Base-by-base conservation (phyloP, 2,113 vertebrate genomes). In the Spheniscus mendiculus region DNA sequence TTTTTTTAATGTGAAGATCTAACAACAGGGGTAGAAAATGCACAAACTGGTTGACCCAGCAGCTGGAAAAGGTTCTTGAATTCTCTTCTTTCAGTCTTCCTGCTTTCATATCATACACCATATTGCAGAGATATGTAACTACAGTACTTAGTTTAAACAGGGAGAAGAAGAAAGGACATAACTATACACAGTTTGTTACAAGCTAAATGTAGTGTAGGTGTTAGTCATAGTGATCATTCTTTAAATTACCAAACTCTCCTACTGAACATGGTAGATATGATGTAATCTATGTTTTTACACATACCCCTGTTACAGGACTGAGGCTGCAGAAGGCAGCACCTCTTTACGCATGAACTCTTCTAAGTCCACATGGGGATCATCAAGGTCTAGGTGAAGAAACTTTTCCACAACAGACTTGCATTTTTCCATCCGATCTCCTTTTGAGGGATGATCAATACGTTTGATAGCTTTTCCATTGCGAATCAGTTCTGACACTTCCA, bases 401-500 rank as follows among this genome's bases (percentile, higher is more conserved):
- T 97, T 99, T 61, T 99, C 98, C 90, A 99, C 99, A 72, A 99
- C n/a, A 53, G 89, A 87, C 90, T 96, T 98, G 96, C 98, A 99
- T 93, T 99, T 99, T 82, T 97, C 95, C 93, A 98, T 91, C 61
- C 38, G 97, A 22, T 97, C 96, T 62, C 53, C 79, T 90, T 94
- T 97, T 25, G 95, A 76, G 82, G 97, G 91, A 30, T 97, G 59
- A 69, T 97, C 91, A 62, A 97, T 69, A 44, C 94, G 5, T 96
- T 98, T 98, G 90, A 99, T 99, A 55, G 98, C 94, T 80, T 98
- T 98, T 71, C 99, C 99, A 2, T 96, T 98, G 92, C 98, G 97
- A 93, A 99, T 99, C 81, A 99, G 93, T 83, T 99, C 98, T 66
- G 99, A 99, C 97, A 99, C 99, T 98, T 99, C 99, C 94, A 99